Percentiles rank a stretch among this genome's conserved stretches.
Conservation (phyloP, 2,888 invertebrate species). For the Ectropis crepuscularia region DNA sequence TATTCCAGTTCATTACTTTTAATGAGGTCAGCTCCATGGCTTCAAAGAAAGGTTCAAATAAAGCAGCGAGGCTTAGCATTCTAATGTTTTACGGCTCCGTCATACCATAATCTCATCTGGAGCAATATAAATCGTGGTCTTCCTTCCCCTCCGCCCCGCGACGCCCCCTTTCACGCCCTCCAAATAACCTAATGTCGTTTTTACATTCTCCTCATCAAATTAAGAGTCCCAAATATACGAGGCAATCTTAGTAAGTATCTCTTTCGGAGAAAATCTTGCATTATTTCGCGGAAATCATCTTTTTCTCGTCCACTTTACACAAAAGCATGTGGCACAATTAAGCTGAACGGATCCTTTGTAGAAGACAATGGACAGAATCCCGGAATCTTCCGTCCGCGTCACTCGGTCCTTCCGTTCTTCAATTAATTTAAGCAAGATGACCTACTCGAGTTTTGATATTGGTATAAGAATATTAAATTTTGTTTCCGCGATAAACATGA, state of each 20-base stretch:
- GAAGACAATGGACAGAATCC: constrained; percentile 61
- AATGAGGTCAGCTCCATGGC: constrained; percentile 41
- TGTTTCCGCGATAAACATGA: constrained; percentile 38
- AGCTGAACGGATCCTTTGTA: constrained; percentile 60
- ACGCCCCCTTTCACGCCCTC: constrained; percentile 43
- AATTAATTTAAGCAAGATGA: constrained; percentile 63
- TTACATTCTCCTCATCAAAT: constrained; percentile 74
- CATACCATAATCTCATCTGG: constrained; percentile 65
- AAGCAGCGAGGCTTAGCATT: constrained; percentile 47
- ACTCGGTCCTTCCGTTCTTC: constrained; percentile 43
- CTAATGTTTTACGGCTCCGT: constrained; percentile 62
- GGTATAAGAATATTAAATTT: constrained; percentile 54
- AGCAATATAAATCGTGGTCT: constrained; percentile 65
- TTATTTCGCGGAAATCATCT: constrained; percentile 62
- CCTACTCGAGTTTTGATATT: constrained; percentile 43
- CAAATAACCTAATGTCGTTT: constrained; percentile 68
- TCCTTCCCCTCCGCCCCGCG: constrained; percentile 37
- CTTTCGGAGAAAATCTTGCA: constrained; percentile 64
- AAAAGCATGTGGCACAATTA: constrained; percentile 65
- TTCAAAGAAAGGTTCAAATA: constrained; percentile 45
- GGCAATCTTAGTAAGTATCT: constrained; percentile 60
- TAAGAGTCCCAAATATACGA: constrained; percentile 69
- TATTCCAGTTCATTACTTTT: constrained; percentile 33
- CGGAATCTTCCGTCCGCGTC: constrained; percentile 51
- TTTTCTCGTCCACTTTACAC: constrained; percentile 51